Conservation (phyloP, 2,797 vertebrate species). For the Chelmon rostratus region DNA sequence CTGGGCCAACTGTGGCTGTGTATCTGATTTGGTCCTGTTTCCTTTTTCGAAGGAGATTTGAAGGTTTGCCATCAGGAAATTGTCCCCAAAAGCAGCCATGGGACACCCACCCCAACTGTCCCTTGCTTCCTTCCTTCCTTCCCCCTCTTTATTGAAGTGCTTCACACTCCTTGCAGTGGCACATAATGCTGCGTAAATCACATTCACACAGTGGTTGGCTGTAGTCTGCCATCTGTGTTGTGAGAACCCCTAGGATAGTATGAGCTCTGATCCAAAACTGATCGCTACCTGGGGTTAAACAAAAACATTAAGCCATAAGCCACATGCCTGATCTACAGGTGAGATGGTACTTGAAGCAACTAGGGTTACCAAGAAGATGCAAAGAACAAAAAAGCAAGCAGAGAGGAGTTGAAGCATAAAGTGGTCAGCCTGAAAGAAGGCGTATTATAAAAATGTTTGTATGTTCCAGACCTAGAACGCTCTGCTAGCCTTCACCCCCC, state of each 20-base stretch:
- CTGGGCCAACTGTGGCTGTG: conserved; percentile 33
- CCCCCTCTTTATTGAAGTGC: conserved; percentile 11
- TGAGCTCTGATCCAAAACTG: neutral
- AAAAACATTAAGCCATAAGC: neutral
- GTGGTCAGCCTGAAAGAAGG: neutral
- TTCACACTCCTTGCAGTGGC: conserved; percentile 16
- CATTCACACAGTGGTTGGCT: neutral
- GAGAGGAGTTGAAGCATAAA: neutral
- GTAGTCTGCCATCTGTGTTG: neutral
- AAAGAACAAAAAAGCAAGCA: neutral
- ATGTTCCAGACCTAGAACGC: neutral
- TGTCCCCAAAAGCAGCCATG: conserved; percentile 19
- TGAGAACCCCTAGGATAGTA: neutral
- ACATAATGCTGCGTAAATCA: conserved; percentile 1
- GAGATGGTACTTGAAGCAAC: conserved; percentile 12
- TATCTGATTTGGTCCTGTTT: conserved; percentile 15
- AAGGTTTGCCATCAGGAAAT: conserved; percentile 49
- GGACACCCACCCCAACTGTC: conserved; percentile 1
- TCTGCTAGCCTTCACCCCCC: conserved; percentile 5
- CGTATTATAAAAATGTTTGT: neutral
- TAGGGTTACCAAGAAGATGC: neutral
- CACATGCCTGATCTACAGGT: neutral
- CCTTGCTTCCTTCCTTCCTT: neutral
- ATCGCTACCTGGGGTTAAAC: neutral
- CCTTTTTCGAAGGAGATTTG: conserved; percentile 4